Percentiles rank a stretch among this genome's conserved stretches.
phyloP scores from a whole-genome alignment of 2,888 invertebrate species.

The Myopa tessellatipennis region DNA sequence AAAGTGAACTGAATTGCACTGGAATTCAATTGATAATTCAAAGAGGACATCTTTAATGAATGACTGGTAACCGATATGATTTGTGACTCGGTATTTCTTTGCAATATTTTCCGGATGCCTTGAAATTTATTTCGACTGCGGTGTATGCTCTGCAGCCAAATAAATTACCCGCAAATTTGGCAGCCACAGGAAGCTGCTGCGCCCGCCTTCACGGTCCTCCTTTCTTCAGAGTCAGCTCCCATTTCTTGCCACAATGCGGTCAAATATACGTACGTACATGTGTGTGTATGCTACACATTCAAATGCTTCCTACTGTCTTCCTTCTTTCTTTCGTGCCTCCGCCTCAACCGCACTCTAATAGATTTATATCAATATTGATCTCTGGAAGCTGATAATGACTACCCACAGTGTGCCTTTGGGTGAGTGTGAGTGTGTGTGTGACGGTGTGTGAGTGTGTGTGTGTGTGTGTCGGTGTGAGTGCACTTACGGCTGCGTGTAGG shows the following conservation, averaged over 20 bases:
- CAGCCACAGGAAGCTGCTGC: not conserved
- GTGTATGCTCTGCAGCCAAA: not conserved
- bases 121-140: constrained; percentile 14
- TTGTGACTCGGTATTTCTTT: too few relatives aligned
- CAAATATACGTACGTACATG: not conserved
- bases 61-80: too few relatives aligned
- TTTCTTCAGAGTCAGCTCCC: not conserved
- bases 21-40: too few relatives aligned
- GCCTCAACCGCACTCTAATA: constrained; percentile 18
- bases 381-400: constrained; percentile 29
- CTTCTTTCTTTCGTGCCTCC: not conserved
- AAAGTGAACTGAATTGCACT: too few relatives aligned
- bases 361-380: constrained; percentile 38
- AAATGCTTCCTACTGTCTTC: not conserved
- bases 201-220: not conserved
- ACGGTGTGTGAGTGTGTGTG: not conserved
- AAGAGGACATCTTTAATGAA: too few relatives aligned
- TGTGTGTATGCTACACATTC: constrained; percentile 9
- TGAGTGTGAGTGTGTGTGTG: not conserved
- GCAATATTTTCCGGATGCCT: not conserved
- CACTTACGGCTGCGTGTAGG: not conserved
- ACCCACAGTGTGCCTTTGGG: not conserved
- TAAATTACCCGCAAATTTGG: not conserved
- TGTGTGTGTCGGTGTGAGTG: not conserved
- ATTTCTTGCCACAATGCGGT: not conserved